phyloP scores from a whole-genome alignment of 2,113 vertebrate genomes.

The Pluvialis apricaria region DNA sequence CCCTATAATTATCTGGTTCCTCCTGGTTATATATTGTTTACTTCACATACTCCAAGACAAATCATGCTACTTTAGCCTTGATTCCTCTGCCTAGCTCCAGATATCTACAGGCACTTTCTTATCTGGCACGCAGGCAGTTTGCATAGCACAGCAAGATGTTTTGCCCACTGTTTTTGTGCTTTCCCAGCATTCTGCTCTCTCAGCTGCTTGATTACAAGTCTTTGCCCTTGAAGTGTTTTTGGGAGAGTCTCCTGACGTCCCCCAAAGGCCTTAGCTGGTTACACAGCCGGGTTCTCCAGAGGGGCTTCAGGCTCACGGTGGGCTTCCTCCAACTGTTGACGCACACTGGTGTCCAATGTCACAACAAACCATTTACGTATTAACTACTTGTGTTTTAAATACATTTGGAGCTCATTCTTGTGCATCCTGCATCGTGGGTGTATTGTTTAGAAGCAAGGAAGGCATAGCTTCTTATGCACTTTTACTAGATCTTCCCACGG shows the following conservation, averaged over 20 bases:
- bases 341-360: not conserved
- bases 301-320: not conserved
- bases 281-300: not conserved
- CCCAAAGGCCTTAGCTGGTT: not conserved
- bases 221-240: not conserved
- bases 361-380: not conserved
- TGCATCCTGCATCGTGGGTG: accelerated
- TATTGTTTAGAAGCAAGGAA: not conserved
- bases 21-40: not conserved
- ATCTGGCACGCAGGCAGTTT: not conserved
- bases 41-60: not conserved
- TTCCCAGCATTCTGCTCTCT: not conserved
- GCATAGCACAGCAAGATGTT: not conserved
- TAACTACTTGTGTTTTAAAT: not conserved
- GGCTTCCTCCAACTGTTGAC: not conserved
- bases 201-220: not conserved
- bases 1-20: not conserved
- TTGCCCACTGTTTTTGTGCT: not conserved
- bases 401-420: not conserved
- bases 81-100: not conserved
- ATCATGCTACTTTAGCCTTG: not conserved
- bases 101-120: not conserved
- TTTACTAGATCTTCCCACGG: not conserved
- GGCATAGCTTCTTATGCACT: not conserved
- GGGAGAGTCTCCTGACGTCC: not conserved